Base-by-base conservation (phyloP, 1,140 invertebrate genomes). In the Aphelenchoides avenae region DNA sequence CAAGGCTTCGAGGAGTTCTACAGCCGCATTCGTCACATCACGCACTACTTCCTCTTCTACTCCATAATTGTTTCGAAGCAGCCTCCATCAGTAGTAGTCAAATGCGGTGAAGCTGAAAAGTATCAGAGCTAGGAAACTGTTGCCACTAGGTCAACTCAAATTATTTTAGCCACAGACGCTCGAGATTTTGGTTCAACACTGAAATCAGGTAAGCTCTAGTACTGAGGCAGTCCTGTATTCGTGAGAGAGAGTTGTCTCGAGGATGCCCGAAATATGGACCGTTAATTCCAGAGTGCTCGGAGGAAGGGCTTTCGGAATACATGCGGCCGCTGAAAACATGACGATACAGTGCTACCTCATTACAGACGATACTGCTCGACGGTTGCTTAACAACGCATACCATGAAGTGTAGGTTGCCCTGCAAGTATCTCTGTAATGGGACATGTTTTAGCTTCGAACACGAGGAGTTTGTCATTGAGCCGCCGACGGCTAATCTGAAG, bases 51-150 rank as follows among this genome's bases (percentile, higher is more conserved):
- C 43, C 50, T 75, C 6, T 75, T 77, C 63, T 75, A 75, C 39
- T 76, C 71, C 7, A 47, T 71, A 13, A 60, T 68, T 22, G 67
- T 70, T 22, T 55, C 64, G 18, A 54, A 52, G 24, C 67, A 68
- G 37, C 65, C 33, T 24, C 71, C 75, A 18, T 51, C 69, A 24
- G 73, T 75, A 15, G 69, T 75, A 20, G 73, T 75, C 15, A 75
- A 75, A 55, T 75, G 73, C 51, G 73, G 73, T 33, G 73, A 75
- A 36, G 73, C 73, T 18, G 74, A 77, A 42, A 77, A 77, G 37
- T 72, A 77, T 47, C 41, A 75, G 55, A 46, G 73, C 37, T n/a
- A n/a, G n/a, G n/a, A n/a, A n/a, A n/a, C n/a, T n/a, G n/a, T n/a
- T n/a, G n/a, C n/a, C n/a, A n/a, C n/a, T n/a, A n/a, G n/a, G n/a